Base-by-base conservation (phyloP, 2,888 invertebrate species). In the Tetanocera ferruginea region DNA sequence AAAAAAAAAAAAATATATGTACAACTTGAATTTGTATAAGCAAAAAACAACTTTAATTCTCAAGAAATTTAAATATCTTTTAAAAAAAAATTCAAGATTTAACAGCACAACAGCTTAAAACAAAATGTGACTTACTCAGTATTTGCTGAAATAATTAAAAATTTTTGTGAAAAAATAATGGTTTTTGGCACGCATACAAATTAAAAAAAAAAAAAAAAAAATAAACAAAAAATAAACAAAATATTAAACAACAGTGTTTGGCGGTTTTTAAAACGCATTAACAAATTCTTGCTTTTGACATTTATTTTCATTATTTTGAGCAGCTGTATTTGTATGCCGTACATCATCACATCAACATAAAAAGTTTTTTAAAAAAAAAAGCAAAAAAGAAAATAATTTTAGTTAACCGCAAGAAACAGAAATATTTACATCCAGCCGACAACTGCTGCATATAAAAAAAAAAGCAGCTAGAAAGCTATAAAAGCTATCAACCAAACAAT, bases 101-200 rank as follows among this genome's bases (percentile, higher is more conserved):
- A 43, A 43, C 3, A 43, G 43, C 11, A 43, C 3, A 43, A 14
- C 11, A 79, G 78, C 78, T 79, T 81, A 76, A 80, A 80, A 69
- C 80, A 80, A 81, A 78, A 81, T 81, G 81, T 81, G 79, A 80
- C 80, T 75, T 43, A 71, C 66, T 17, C 49, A 55, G 19, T 67
- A 11, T 34, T 1, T 43, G 17, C 11, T 37, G 11, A 66, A 66
- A 37, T 19, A 52, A 49, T 67, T 23, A n/a, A n/a, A 62, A 25
- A 25, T 60, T 60, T 60, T 19, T 9, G 23, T 60, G 2, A 43
- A 43, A 43, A 43, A 43, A 43, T 14, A 43, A 43, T 43, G 11
- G 9, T 60, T 25, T 23, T 60, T 60, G 57, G 57, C 57, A 60
- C 57, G 28, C 28, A 28, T 60, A 28, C 57, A 60, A 9, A 60